Conservation (phyloP, 2,797 vertebrate species). For the Sebastiscus tertius region DNA sequence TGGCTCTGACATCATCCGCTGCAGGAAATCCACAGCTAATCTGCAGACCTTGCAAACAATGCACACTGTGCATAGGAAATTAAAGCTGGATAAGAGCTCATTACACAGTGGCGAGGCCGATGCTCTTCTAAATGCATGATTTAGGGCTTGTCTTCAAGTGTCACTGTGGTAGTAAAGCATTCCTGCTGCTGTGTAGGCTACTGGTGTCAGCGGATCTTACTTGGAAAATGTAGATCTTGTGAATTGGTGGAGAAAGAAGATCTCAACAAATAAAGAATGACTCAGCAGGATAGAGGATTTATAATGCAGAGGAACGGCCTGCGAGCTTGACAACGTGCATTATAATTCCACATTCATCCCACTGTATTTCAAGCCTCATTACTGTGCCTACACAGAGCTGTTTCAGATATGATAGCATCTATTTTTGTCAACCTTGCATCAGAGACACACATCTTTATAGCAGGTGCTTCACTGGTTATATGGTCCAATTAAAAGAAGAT, state of each 20-base stretch:
- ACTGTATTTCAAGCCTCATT: slow-evolving; percentile 27
- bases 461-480: background rate
- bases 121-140: slow-evolving; percentile 17
- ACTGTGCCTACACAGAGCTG: slow-evolving; percentile 2
- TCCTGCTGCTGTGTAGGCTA: background rate
- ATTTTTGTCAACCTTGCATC: slow-evolving; percentile 13
- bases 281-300: slow-evolving; percentile 9
- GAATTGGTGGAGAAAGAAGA: slow-evolving; percentile 12
- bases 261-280: slow-evolving; percentile 7
- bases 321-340: background rate
- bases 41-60: slow-evolving; percentile 50
- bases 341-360: slow-evolving; percentile 4
- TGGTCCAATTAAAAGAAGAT: background rate
- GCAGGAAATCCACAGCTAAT: slow-evolving; percentile 48
- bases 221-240: background rate
- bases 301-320: slow-evolving; percentile 9
- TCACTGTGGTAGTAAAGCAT: slow-evolving; percentile 32
- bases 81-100: slow-evolving; percentile 33
- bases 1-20: slow-evolving; percentile 49
- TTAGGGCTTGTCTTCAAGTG: slow-evolving; percentile 23
- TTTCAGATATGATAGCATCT: slow-evolving; percentile 17
- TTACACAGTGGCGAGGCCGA: slow-evolving; percentile 23
- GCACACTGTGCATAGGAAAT: slow-evolving; percentile 28
- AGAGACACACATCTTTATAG: background rate
- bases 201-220: slow-evolving; percentile 31